phyloP scores from a whole-genome alignment of 1,140 invertebrate species.

The Copidosoma floridanum region DNA sequence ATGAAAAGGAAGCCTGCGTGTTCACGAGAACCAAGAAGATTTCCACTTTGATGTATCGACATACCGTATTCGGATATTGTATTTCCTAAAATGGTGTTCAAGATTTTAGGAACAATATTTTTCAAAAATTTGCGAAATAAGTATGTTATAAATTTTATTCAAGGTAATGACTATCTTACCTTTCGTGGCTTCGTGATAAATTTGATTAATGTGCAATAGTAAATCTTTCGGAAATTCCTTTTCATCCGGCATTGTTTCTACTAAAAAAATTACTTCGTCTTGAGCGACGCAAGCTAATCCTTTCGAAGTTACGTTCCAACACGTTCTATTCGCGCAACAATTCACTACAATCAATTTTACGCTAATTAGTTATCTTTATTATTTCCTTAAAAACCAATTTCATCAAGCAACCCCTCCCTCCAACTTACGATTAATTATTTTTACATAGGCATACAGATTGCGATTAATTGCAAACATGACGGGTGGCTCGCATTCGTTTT shows the following conservation, averaged over 20 bases:
- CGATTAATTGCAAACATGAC: slow-evolving; percentile 77
- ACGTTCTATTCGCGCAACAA: slow-evolving; percentile 77
- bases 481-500: slow-evolving; percentile 60
- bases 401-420: too few species aligned
- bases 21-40: slow-evolving; percentile 76
- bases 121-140: slow-evolving; percentile 13
- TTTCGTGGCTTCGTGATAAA: slow-evolving; percentile 77
- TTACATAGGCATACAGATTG: slow-evolving; percentile 76
- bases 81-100: slow-evolving; percentile 63
- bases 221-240: slow-evolving; percentile 72
- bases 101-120: too few species aligned
- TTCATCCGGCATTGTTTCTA: slow-evolving; percentile 74
- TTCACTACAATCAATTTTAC: slow-evolving; percentile 62
- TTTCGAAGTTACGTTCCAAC: slow-evolving; percentile 79
- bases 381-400: too few species aligned
- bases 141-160: slow-evolving; percentile 7
- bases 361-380: not conserved
- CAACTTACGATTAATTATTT: slow-evolving; percentile 77
- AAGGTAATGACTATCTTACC: slow-evolving; percentile 57
- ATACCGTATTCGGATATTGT: slow-evolving; percentile 73
- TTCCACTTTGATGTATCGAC: slow-evolving; percentile 62
- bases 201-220: slow-evolving; percentile 71
- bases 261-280: slow-evolving; percentile 79
- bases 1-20: slow-evolving; percentile 85
- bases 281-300: slow-evolving; percentile 82